These are phyloP conservation scores for Vanessa atalanta DNA, from an alignment of 1,140 invertebrate species.

Conservation along the genomic window DNA sequence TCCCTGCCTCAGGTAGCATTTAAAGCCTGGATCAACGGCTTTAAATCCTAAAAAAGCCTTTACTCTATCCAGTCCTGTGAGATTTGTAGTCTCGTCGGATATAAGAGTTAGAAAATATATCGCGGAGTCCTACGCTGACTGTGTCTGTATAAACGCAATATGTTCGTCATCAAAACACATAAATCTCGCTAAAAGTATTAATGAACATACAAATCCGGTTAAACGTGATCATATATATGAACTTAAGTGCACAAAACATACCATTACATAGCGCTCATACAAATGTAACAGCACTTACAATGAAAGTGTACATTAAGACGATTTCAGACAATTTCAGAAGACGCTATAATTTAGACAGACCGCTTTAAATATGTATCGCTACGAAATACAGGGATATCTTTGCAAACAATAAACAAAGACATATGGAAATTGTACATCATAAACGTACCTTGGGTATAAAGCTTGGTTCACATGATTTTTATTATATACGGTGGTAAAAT, in stretches of 20 bases:
- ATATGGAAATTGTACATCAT: slow-evolving; percentile 42
- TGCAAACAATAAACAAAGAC: slow-evolving; percentile 40
- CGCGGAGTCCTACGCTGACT: too few relatives aligned
- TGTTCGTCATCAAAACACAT: neutral
- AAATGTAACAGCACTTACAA: slow-evolving; percentile 15
- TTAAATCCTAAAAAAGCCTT: too few relatives aligned
- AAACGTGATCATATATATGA: neutral
- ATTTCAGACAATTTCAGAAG: slow-evolving; percentile 31
- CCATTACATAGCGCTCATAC: neutral
- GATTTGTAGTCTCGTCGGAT: too few relatives aligned
- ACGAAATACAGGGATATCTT: slow-evolving; percentile 39
- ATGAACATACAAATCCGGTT: neutral
- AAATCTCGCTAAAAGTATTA: neutral
- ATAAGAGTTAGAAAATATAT: too few relatives aligned
- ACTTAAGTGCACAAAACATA: neutral
- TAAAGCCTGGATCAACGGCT: too few relatives aligned
- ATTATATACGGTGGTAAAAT: too few relatives aligned
- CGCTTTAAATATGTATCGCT: slow-evolving; percentile 41
- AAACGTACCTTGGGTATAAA: slow-evolving; percentile 24
- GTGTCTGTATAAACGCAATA: too few relatives aligned
- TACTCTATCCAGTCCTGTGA: too few relatives aligned
- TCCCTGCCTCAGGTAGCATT: too few relatives aligned
- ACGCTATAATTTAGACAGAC: slow-evolving; percentile 35
- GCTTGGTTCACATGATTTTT: slow-evolving; percentile 8
- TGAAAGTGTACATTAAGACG: slow-evolving; percentile 21